Percentiles rank a stretch among this genome's conserved stretches.
phyloP scores from a whole-genome alignment of 2,888 invertebrate genomes.

The Ornithoptera priamus region DNA sequence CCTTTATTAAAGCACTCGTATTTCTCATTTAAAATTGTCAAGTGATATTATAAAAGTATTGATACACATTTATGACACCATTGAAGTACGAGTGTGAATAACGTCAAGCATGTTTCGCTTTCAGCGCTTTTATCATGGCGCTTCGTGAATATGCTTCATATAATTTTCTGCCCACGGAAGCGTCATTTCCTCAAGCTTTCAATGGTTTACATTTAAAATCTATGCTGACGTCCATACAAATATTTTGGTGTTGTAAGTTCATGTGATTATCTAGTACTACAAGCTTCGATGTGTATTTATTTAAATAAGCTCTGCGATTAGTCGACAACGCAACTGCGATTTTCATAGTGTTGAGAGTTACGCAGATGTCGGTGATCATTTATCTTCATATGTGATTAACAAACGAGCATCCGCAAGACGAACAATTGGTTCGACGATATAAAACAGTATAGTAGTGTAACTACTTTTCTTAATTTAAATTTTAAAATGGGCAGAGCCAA shows the following conservation, averaged over 20 bases:
- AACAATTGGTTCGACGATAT: too few species aligned
- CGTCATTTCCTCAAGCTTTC: constrained; percentile 40
- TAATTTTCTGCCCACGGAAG: constrained; percentile 46
- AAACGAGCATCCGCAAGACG: too few species aligned
- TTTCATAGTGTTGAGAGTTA: too few species aligned
- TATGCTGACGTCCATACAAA: neutral
- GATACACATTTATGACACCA: constrained; percentile 55
- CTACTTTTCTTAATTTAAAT: too few species aligned
- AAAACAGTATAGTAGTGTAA: too few species aligned
- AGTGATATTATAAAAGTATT: constrained; percentile 45
- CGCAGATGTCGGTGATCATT: too few species aligned
- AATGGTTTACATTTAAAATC: constrained; percentile 29
- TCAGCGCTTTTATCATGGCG: constrained; percentile 37
- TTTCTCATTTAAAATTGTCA: constrained; percentile 20
- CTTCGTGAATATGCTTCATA: constrained; percentile 46
- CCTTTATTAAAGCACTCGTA: constrained; percentile 1
- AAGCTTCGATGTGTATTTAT: neutral
- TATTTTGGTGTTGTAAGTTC: neutral
- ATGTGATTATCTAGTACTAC: neutral
- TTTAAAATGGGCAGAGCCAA: too few species aligned
- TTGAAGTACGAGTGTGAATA: constrained; percentile 52
- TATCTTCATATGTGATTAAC: too few species aligned
- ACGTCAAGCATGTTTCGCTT: constrained; percentile 40
- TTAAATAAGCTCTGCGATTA: neutral
- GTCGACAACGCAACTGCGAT: too few species aligned